Percentiles rank a stretch among this genome's conserved stretches.
These are phyloP conservation scores for Macaca nemestrina DNA, from an alignment of 2,113 vertebrate genomes.

Conservation along the genomic window DNA sequence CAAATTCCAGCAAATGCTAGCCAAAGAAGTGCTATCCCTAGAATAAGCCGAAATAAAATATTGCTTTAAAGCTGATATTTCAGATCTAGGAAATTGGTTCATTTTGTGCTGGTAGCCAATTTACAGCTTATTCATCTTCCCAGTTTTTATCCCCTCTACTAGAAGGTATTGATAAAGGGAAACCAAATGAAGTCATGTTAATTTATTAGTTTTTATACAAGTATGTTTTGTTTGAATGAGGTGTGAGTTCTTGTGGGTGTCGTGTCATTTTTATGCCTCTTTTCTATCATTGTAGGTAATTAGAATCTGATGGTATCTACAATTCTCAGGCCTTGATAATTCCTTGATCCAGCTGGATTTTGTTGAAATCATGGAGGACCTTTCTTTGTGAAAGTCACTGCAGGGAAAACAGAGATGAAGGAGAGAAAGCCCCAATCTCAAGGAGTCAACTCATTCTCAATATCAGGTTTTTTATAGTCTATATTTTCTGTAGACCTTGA, in stretches of 20 bases:
- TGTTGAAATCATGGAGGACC: neutral
- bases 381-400: neutral
- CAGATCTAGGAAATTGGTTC: neutral
- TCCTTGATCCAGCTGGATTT: neutral
- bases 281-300: neutral
- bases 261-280: neutral
- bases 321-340: neutral
- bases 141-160: neutral
- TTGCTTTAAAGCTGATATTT: neutral
- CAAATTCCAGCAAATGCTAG: neutral
- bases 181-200: neutral
- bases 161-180: neutral
- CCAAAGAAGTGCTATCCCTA: neutral
- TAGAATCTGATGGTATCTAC: neutral
- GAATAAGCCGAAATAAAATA: neutral
- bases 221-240: neutral
- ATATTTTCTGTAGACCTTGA: neutral
- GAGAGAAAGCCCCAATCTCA: neutral
- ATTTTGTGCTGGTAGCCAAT: neutral
- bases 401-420: neutral
- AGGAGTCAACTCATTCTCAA: neutral
- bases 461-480: neutral
- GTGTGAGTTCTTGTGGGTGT: neutral
- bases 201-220: neutral
- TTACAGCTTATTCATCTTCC: neutral